Evolutionary conservation across 37 sponge, comb jelly and placozoan species (phyloP).

Genomic region (Corticium candelabrum): DNA sequence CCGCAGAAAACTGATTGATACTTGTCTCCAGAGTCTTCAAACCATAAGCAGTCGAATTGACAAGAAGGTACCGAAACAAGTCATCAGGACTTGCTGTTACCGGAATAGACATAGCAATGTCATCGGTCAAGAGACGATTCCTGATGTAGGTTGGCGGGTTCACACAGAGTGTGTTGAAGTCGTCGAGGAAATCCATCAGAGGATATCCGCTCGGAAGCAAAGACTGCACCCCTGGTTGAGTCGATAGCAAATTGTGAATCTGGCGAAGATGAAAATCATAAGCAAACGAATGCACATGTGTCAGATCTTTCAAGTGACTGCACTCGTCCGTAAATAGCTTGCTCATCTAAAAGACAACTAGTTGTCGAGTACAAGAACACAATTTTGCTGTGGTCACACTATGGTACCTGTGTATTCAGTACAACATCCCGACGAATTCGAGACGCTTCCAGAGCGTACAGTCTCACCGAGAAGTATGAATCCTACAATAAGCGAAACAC

Average conservation of each 20-base stretch:
- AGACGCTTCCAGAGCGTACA: slow-evolving; percentile 58
- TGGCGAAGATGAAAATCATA: slow-evolving; percentile 58
- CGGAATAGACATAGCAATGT: not conserved
- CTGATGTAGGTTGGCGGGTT: slow-evolving; percentile 30
- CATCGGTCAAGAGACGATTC: slow-evolving; percentile 41
- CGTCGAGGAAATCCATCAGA: slow-evolving; percentile 16
- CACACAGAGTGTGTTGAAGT: slow-evolving; percentile 17
- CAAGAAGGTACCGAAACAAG: slow-evolving; percentile 46
- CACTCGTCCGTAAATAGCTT: slow-evolving; percentile 58
- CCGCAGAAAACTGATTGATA: not conserved
- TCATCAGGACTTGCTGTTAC: not conserved
- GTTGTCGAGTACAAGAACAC: not conserved
- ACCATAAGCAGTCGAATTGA: slow-evolving; percentile 32
- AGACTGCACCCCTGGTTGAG: not conserved
- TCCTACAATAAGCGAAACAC: not conserved
- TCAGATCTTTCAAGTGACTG: slow-evolving; percentile 58
- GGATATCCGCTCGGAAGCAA: slow-evolving; percentile 14
- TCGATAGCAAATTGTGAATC: not conserved
- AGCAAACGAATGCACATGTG: slow-evolving; percentile 76
- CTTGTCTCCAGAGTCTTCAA: slow-evolving; percentile 22
- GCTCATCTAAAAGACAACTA: slow-evolving; percentile 12
- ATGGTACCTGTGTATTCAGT: not conserved
- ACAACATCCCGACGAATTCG: slow-evolving; percentile 5
- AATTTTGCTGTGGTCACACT: not conserved
- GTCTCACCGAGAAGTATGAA: slow-evolving; percentile 40